These are phyloP conservation scores for human (Homo sapiens) DNA, from an alignment of 2,113 vertebrate genomes.

Conservation along the genomic window DNA sequence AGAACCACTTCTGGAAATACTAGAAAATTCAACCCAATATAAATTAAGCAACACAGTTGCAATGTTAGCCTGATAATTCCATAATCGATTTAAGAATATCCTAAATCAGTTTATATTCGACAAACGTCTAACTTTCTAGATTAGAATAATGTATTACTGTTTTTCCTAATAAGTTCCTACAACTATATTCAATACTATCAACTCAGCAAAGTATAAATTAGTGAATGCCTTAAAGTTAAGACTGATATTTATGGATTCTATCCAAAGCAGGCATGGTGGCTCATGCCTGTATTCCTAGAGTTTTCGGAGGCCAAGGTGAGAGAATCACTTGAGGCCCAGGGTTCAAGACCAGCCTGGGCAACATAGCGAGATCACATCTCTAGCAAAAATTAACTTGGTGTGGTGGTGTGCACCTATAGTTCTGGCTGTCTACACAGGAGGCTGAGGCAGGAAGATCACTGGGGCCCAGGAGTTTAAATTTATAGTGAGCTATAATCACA, in stretches of 20 bases:
- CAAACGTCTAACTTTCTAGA: background rate
- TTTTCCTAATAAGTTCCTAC: background rate
- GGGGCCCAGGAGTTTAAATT: too few species aligned
- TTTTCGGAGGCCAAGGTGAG: too few species aligned
- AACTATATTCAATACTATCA: background rate
- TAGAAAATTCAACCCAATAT: background rate
- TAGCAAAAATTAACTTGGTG: too few species aligned
- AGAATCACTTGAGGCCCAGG: too few species aligned
- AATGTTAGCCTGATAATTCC: background rate
- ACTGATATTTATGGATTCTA: background rate
- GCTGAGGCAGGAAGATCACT: too few species aligned
- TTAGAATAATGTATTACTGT: background rate
- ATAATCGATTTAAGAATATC: background rate
- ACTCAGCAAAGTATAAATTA: background rate
- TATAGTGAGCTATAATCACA: too few species aligned
- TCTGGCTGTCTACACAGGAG: too few species aligned
- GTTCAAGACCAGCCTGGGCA: too few species aligned
- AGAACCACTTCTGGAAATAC: background rate
- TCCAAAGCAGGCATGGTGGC: too few species aligned
- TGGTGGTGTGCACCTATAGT: too few species aligned
- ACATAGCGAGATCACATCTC: too few species aligned
- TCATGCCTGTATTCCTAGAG: too few species aligned
- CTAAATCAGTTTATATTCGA: background rate
- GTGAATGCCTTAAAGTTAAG: background rate
- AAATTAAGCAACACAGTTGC: background rate